Evolutionary conservation across 2,113 vertebrate species (phyloP).

Genomic region (Haliaeetus leucogaster): DNA sequence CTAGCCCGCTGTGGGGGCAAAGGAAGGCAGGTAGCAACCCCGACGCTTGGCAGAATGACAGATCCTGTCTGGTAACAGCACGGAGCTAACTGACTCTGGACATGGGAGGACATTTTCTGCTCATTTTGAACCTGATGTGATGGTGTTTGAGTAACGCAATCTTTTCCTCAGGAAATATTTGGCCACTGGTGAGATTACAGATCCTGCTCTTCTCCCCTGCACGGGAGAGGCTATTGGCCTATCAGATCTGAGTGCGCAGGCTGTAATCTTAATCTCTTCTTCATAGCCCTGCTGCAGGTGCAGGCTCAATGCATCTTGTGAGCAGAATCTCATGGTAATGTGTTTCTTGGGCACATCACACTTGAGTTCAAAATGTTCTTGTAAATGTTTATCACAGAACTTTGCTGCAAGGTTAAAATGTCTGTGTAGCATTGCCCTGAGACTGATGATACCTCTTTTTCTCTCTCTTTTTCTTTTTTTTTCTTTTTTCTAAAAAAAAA

Average conservation of each 20-base stretch:
- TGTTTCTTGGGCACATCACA: background rate
- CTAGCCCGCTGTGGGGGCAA: accelerated
- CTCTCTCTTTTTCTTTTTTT: background rate
- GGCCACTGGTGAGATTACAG: background rate
- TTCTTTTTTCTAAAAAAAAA: background rate
- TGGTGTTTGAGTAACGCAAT: accelerated
- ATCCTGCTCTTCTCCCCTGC: background rate
- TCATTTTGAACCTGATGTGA: background rate
- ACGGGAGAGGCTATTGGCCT: background rate
- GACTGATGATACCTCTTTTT: conserved; percentile 23
- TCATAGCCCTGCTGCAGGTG: accelerated
- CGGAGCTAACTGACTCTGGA: accelerated
- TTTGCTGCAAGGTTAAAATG: background rate
- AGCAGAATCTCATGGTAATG: accelerated
- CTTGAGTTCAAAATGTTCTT: background rate
- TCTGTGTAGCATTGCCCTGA: background rate
- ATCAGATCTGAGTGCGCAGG: accelerated
- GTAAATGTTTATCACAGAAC: background rate
- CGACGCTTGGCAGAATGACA: accelerated
- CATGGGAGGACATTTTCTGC: accelerated
- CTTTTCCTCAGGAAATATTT: background rate
- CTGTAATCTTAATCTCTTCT: background rate
- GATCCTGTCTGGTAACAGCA: background rate
- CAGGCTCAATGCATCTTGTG: accelerated
- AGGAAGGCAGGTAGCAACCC: background rate